Conservation (phyloP, 2,797 vertebrate genomes). For the Smutsia gigantea region DNA sequence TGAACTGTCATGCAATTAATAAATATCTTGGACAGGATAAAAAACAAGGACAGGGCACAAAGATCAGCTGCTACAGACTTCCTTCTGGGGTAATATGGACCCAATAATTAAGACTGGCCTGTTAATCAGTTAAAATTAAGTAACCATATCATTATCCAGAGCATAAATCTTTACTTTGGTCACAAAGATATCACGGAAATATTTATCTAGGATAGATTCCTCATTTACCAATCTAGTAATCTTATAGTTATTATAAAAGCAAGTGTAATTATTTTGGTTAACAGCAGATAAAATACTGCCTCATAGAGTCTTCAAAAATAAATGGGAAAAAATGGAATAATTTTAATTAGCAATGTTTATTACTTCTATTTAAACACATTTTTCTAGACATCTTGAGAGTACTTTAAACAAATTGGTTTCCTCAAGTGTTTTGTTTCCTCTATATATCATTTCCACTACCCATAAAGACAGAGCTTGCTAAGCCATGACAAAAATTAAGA, state of each 20-base stretch:
- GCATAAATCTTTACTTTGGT: neutral
- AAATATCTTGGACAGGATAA: neutral
- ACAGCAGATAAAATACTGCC: neutral
- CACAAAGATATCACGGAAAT: neutral
- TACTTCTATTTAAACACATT: constrained; percentile 8
- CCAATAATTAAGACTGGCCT: neutral
- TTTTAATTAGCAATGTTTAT: constrained; percentile 39
- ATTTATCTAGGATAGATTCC: neutral
- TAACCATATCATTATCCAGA: neutral
- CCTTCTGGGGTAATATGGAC: neutral
- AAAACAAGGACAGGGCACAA: neutral
- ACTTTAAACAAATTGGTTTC: neutral
- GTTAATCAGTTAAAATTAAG: neutral
- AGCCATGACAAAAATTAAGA: constrained; percentile 1
- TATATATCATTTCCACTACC: neutral
- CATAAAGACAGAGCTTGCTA: neutral
- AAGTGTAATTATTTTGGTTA: neutral
- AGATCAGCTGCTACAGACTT: neutral
- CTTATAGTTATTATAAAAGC: neutral
- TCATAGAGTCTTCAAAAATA: neutral
- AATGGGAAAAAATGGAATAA: neutral
- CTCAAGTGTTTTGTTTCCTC: neutral
- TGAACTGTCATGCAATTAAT: neutral
- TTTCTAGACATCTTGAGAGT: neutral
- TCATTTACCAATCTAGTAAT: neutral